phyloP scores from a whole-genome alignment of 1,140 invertebrate genomes.

The Brachionus rubens region DNA sequence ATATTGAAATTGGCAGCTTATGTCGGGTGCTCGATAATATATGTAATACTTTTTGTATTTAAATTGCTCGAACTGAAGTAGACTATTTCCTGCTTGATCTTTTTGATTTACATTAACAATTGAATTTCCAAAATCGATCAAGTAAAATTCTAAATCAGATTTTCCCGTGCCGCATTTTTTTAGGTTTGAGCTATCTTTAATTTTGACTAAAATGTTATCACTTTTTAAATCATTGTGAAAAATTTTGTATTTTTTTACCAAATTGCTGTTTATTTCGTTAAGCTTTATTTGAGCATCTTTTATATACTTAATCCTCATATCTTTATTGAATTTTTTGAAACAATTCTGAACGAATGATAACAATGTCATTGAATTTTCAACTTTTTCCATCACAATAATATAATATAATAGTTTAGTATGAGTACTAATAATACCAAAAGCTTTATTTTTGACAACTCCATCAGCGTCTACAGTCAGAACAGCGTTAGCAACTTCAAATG shows the following conservation, averaged over 20 bases:
- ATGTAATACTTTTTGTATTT: constrained; percentile 28
- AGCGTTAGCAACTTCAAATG: constrained; percentile 27
- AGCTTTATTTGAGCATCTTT: background rate
- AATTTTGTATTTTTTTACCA: background rate
- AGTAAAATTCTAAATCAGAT: background rate
- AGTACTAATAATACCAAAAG: constrained; percentile 18
- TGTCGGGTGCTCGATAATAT: constrained; percentile 21
- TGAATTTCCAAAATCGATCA: constrained; percentile 29
- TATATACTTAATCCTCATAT: constrained; percentile 10
- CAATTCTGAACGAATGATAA: constrained; percentile 16
- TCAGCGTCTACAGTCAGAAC: constrained; percentile 2
- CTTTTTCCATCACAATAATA: constrained; percentile 21
- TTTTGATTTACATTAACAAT: constrained; percentile 10
- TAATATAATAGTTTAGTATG: background rate
- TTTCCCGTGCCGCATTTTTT: constrained; percentile 2
- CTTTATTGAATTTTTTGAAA: constrained; percentile 26
- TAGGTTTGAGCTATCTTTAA: background rate
- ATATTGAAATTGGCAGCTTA: background rate
- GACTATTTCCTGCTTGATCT: background rate
- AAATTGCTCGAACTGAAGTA: background rate
- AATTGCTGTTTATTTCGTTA: constrained; percentile 28
- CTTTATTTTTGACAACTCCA: constrained; percentile 29
- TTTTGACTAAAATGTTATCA: constrained; percentile 9
- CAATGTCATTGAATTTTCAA: constrained; percentile 25
- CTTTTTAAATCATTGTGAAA: constrained; percentile 44